Base-by-base conservation (phyloP, 1,140 invertebrate species). In the Cyclina sinensis region DNA sequence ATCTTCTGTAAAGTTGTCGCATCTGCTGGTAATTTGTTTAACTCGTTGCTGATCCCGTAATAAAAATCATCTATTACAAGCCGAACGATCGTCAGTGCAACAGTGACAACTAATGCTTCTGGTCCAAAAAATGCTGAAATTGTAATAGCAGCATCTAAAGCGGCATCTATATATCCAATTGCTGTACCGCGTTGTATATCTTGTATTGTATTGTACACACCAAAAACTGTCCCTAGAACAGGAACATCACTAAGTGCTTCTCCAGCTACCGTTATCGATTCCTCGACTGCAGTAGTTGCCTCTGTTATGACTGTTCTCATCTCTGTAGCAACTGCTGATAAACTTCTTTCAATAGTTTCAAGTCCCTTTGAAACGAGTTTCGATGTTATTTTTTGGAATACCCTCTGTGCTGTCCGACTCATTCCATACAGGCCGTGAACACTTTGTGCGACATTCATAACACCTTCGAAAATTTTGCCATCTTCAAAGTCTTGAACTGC, bases 401-500 rank as follows among this genome's bases (percentile, higher is more conserved):
- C 57, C 27, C 57, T 24, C 57, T 62, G 57, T 24, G 57, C 57
- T 4, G 57, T 27, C 24, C 27, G 57, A 27, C 57, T 62, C 57
- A 62, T 62, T 62, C 57, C 57, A 27, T 62, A 62, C 1, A 62
- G 24, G 24, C 57, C 57, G 14, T 62, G 57, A n/a, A 62, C 57
- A n/a, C 57, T 62, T 62, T 62, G 57, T 27, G 57, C 57, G 9
- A 62, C 24, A 27, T 62, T 62, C 9, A 62, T n/a, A 27, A 62
- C 27, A 14, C 57, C 57, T 62, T 62, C 57, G 27, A 24, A 24
- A 24, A 62, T 27, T n/a, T 62, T 62, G 24, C 57, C 57, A 11
- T 62, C 24, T 62, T 62, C 57, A 27, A 62, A 62, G 27, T 62
- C 57, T 62, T 62, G 57, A 62, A 62, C 57, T n/a, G 57, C 57